phyloP scores from a whole-genome alignment of 1,140 invertebrate species.

The Augochlora pura region DNA sequence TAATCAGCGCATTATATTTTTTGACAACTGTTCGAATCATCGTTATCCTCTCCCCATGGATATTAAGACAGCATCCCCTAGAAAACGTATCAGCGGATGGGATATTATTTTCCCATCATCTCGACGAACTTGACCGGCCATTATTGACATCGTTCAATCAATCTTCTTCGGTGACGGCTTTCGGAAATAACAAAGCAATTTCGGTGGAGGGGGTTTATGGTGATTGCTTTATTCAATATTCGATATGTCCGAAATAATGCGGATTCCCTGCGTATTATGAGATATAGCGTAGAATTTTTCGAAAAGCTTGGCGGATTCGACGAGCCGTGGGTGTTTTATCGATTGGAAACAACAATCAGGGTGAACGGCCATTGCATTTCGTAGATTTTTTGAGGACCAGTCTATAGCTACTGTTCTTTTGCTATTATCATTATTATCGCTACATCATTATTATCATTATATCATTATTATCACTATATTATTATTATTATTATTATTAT shows the following conservation, averaged over 20 bases:
- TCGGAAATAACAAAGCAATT: constrained; percentile 47
- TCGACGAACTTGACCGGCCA: constrained; percentile 21
- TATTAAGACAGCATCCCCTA: neutral
- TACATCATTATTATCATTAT: no score
- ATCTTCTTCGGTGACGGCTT: constrained; percentile 26
- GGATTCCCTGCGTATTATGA: no score
- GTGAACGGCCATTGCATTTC: constrained; percentile 21
- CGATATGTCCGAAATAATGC: constrained; percentile 66
- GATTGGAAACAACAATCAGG: constrained; percentile 36
- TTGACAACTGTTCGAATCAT: neutral
- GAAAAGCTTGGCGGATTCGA: constrained; percentile 31
- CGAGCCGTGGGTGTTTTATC: constrained; percentile 57
- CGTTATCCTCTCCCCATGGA: neutral
- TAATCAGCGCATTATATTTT: no score
- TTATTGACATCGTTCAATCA: constrained; percentile 43
- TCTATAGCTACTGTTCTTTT: no score
- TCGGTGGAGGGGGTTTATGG: constrained; percentile 39
- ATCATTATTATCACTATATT: no score
- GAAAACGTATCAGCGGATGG: no score
- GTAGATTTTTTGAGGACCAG: no score
- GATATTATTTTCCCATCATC: constrained; percentile 55
- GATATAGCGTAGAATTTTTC: no score
- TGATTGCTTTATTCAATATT: constrained; percentile 75
- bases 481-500: no score
- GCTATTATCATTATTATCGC: no score